Evolutionary conservation across 1,140 invertebrate species (phyloP).

Genomic region (Camponotus floridanus): DNA sequence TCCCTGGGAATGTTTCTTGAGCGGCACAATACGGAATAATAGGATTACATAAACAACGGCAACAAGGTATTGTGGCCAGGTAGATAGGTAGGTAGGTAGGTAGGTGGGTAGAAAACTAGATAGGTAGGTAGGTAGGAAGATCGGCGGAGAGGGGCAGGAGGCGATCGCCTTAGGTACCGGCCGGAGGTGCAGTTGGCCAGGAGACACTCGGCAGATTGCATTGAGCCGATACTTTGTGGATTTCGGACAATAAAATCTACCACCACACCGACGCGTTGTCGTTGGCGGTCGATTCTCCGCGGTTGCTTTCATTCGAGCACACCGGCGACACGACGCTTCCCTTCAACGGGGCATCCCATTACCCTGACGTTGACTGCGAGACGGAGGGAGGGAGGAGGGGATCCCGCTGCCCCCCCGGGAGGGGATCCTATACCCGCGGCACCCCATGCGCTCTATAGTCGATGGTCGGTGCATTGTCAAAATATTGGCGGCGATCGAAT

Average conservation of each 20-base stretch:
- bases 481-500: constrained; percentile 85
- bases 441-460: constrained; percentile 52
- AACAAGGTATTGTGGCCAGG: constrained; percentile 84
- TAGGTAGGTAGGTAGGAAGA: constrained; percentile 30
- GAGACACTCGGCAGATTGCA: constrained; percentile 81
- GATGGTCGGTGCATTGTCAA: constrained; percentile 85
- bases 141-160: constrained; percentile 9
- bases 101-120: constrained; percentile 59
- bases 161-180: constrained; percentile 45
- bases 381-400: background rate
- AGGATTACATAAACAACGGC: constrained; percentile 86
- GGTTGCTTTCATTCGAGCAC: constrained; percentile 69
- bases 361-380: background rate
- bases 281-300: constrained; percentile 67
- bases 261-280: constrained; percentile 45
- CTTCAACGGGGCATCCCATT: constrained; percentile 64
- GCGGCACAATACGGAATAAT: constrained; percentile 84
- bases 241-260: constrained; percentile 79
- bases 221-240: constrained; percentile 81
- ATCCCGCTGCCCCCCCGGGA: constrained; percentile 47
- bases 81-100: constrained; percentile 71
- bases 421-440: constrained; percentile 50
- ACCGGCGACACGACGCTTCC: constrained; percentile 53
- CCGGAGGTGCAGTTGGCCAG: constrained; percentile 71
- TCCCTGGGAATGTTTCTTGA: constrained; percentile 76